These are phyloP conservation scores for Pheucticus melanocephalus DNA, from an alignment of 2,113 vertebrate genomes.

Conservation along the genomic window DNA sequence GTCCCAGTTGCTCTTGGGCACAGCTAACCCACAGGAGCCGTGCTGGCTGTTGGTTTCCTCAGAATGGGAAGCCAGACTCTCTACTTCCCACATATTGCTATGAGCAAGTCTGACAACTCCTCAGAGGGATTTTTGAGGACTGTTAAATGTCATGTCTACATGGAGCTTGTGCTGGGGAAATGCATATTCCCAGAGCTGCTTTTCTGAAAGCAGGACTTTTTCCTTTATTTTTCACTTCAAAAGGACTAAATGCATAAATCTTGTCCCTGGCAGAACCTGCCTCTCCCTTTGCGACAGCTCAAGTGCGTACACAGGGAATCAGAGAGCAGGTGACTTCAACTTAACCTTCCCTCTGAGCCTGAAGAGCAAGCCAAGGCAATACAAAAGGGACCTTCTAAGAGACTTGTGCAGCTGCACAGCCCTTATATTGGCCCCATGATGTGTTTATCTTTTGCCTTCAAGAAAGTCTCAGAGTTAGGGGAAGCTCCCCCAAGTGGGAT, in stretches of 20 bases:
- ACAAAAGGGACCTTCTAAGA: slow-evolving; percentile 35
- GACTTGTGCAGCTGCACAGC: slow-evolving; percentile 44
- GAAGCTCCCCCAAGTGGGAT: slow-evolving; percentile 20
- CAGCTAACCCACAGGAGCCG: background rate
- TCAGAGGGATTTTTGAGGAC: background rate
- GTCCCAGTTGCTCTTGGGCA: background rate
- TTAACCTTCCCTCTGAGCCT: slow-evolving; percentile 47
- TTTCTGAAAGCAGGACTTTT: background rate
- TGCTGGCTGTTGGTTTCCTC: background rate
- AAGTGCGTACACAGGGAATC: background rate
- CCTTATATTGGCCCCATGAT: slow-evolving; percentile 45
- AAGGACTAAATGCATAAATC: background rate
- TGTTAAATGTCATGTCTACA: background rate
- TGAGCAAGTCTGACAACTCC: background rate
- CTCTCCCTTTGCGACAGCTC: background rate
- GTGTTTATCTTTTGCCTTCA: slow-evolving; percentile 58
- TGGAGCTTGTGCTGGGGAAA: background rate
- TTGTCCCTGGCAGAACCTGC: background rate
- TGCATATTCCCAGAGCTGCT: background rate
- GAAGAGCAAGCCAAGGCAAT: slow-evolving; percentile 32
- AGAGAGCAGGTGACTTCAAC: slow-evolving; percentile 51
- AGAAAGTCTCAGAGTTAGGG: slow-evolving; percentile 18
- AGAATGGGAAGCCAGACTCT: background rate
- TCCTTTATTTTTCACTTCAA: background rate
- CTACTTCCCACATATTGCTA: background rate